Conservation (phyloP, 1,140 invertebrate genomes). For the Plutomurus gul region DNA sequence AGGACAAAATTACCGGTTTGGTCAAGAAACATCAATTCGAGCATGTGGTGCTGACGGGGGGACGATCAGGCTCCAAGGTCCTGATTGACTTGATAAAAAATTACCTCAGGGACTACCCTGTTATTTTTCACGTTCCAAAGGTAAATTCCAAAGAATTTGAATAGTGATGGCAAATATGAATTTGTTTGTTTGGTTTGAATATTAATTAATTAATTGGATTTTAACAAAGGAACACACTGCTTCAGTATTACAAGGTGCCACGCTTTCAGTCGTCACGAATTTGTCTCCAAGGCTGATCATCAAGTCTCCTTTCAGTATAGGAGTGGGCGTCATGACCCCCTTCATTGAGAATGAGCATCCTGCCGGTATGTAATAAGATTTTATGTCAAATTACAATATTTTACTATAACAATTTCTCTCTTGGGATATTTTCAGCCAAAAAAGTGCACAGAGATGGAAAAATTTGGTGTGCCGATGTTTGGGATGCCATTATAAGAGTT, state of each 20-base stretch:
- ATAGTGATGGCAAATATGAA: too few species aligned
- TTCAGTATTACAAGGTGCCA: conserved; percentile 45
- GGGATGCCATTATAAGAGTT: conserved; percentile 46
- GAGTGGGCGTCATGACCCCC: conserved; percentile 53
- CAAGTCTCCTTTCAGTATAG: conserved; percentile 51
- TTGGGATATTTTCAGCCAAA: conserved; percentile 43
- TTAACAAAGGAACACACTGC: conserved; percentile 39
- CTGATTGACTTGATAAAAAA: conserved; percentile 23
- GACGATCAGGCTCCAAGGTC: conserved; percentile 40
- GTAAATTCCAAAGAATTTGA: neutral
- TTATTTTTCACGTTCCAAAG: conserved; percentile 36
- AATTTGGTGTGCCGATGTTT: conserved; percentile 52
- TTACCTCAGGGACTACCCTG: neutral
- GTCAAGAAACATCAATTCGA: conserved; percentile 39
- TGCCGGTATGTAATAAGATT: conserved; percentile 33
- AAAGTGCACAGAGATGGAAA: conserved; percentile 46
- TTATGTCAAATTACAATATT: neutral
- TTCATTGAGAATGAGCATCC: conserved; percentile 48
- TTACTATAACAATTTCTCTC: neutral
- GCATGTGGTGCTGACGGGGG: conserved; percentile 47
- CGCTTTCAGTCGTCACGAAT: conserved; percentile 45
- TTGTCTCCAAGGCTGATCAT: conserved; percentile 44
- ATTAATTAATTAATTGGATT: neutral
- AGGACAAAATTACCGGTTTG: conserved; percentile 31
- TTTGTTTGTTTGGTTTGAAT: too few species aligned